A percentile compares a stretch with the other conserved stretches of the same genome.
phyloP scores from a whole-genome alignment of 2,888 invertebrate species.

The Aleiodes leptofemur region DNA sequence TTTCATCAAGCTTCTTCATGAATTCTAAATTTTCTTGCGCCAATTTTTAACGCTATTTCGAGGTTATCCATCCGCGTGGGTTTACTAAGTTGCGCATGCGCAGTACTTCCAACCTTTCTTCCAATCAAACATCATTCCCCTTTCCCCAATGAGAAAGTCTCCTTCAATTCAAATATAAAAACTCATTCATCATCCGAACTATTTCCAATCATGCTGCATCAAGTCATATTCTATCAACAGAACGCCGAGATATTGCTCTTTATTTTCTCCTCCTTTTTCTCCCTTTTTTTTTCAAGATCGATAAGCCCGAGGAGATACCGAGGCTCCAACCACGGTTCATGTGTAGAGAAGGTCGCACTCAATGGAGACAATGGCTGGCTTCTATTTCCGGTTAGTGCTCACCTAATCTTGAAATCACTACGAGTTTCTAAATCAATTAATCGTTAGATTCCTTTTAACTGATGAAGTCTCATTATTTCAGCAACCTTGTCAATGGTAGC shows the following conservation, averaged over 20 bases:
- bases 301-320: slow-evolving; percentile 52
- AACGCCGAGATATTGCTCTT: not conserved
- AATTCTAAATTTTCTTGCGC: not conserved
- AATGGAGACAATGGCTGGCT: slow-evolving; percentile 72
- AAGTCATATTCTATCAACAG: not conserved
- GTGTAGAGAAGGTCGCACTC: slow-evolving; percentile 58
- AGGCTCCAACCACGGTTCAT: slow-evolving; percentile 51
- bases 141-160: not conserved
- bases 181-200: no score
- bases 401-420: not conserved
- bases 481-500: slow-evolving; percentile 73
- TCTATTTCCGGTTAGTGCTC: slow-evolving; percentile 69
- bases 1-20: not conserved
- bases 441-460: not conserved
- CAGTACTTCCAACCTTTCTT: not conserved
- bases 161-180: not conserved
- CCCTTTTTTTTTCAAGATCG: slow-evolving; percentile 56
- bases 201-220: no score
- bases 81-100: not conserved
- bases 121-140: not conserved
- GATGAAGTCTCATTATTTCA: slow-evolving; percentile 52
- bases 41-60: not conserved
- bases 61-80: slow-evolving; percentile 24
- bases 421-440: not conserved
- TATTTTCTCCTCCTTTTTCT: not conserved